Base-by-base conservation (phyloP, 2,113 vertebrate species). In the Mormyrus iriodes region DNA sequence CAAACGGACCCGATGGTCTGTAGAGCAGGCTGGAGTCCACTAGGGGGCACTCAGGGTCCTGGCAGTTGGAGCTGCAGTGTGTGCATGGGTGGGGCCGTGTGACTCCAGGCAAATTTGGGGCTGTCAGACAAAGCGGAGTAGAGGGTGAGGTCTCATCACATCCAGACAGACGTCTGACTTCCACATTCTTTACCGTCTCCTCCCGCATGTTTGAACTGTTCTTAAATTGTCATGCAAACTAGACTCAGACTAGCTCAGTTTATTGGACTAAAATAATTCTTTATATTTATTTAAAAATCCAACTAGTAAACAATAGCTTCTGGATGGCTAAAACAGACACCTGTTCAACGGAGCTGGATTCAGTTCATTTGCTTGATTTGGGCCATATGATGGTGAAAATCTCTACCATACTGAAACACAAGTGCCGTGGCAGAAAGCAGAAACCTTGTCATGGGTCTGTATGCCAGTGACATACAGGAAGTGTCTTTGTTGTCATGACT, bases 141-240 rank as follows among this genome's bases (percentile, higher is more conserved):
- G 39, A 82, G 76, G 17, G 19, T 2, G 44, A 42, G 21, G 3
- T 83, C 19, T 42, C 27, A 46, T 39, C 85, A 53, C 48, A 53
- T 53, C 85, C 49, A 52, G 49, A 53, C 85, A 86, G 51, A 52
- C 48, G 49, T 86, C 49, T 86, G 85, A 86, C 51, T 53, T 86
- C 15, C 84, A 85, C 8, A 85, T 86, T 86, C 24, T 39, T 86
- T 39, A n/a, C 13, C 6, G 27, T 55, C 51, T 53, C 49, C n/a
- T 35, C 49, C 15, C 17, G 6, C 48, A 86, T 7, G 27, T 51
- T 86, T 27, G 4, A 86, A 19, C 51, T 48, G 4, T 52, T 86
- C 53, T 52, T 51, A 86, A 53, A 86, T 35, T 86, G 51, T 49
- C 44, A 46, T 49, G 46, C 46, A 49, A 7, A 15, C 24, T 51